A percentile compares a stretch with the other conserved stretches of the same genome.
Evolutionary conservation across 1,140 invertebrate genomes (phyloP).

Genomic region (Drosophila biarmipes): DNA sequence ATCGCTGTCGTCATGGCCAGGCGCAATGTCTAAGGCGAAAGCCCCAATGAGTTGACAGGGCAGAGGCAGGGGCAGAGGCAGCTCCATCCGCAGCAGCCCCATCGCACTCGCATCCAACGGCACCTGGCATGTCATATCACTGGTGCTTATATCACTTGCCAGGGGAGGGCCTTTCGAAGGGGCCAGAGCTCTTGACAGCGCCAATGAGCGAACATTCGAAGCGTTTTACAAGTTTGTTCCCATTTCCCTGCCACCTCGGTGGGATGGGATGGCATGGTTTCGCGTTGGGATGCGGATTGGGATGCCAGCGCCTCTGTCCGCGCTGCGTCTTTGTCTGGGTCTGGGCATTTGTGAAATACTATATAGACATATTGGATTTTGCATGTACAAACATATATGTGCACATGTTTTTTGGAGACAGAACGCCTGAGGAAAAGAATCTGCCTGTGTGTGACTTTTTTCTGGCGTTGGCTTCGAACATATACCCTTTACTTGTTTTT

Average conservation of each 20-base stretch:
- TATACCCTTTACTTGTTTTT: constrained; percentile 10
- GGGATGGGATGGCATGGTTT: constrained; percentile 27
- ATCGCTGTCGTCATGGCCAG: constrained; percentile 71
- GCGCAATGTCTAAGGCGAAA: constrained; percentile 52
- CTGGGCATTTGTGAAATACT: constrained; percentile 71
- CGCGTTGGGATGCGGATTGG: constrained; percentile 13
- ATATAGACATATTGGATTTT: constrained; percentile 81
- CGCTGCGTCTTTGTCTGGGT: constrained; percentile 43
- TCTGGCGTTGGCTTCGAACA: constrained; percentile 30
- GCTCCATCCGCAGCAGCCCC: constrained; percentile 33
- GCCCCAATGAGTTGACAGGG: constrained; percentile 63
- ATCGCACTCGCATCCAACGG: constrained; percentile 32
- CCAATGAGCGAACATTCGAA: constrained; percentile 83
- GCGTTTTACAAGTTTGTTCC: constrained; percentile 84
- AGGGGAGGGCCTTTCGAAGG: constrained; percentile 9
- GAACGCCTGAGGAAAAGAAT: constrained; percentile 48
- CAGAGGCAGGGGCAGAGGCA: constrained; percentile 16
- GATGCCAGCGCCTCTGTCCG: constrained; percentile 1
- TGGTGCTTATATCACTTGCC: constrained; percentile 50
- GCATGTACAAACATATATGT: constrained; percentile 54
- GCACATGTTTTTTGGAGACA: constrained; percentile 29
- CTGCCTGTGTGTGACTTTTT: constrained; percentile 29
- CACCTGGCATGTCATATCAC: constrained; percentile 84
- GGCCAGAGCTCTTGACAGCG: constrained; percentile 70
- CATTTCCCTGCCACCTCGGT: constrained; percentile 62